Base-by-base conservation (phyloP, 1,140 invertebrate species). In the Cryptotermes secundus region DNA sequence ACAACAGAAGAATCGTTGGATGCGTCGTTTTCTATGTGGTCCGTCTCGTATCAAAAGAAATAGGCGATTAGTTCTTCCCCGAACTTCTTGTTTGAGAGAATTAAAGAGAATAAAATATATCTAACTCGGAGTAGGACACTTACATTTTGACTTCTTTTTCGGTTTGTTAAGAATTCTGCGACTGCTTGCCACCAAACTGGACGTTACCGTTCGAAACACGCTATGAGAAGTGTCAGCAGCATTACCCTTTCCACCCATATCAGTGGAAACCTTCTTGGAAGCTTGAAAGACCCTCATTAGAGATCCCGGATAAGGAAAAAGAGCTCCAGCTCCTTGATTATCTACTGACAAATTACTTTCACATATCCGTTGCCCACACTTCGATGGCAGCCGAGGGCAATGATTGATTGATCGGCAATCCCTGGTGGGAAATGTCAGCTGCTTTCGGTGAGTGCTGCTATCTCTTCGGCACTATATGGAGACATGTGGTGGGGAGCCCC, bases 381-480 rank as follows among this genome's bases (percentile, higher is more conserved):
- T 31, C 0, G 59, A 31, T 72, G 59, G 9, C 59, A 72, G 59
- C 59, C 59, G 59, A 1, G n/a, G 59, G 59, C 59, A 72, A 72
- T 72, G 59, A 72, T 72, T 72, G 59, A 72, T 72, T 72, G 59
- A 72, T 72, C 26, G 59, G 26, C 26, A 72, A 72, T 72, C 59
- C 59, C 59, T 72, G 59, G 16, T 72, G 59, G 59, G 59, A 72
- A 72, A 72, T 72, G n/a, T n/a, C 59, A 72, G 59, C 59, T 72
- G 59, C 26, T 72, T 72, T 7, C 59, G 31, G 59, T 72, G 31
- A 72, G 59, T 72, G 59, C 59, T n/a, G 59, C 45, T 72, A 31
- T 72, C 26, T n/a, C n/a, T 31, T 0, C 26, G 59, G n/a, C 31
- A 31, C 0, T 72, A 72, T 72, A 72, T 7, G 10, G 59, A 31